A percentile compares a stretch with the other conserved stretches of the same genome.
Evolutionary conservation across 2,113 vertebrate species (phyloP).

Genomic region (Cairina moschata): DNA sequence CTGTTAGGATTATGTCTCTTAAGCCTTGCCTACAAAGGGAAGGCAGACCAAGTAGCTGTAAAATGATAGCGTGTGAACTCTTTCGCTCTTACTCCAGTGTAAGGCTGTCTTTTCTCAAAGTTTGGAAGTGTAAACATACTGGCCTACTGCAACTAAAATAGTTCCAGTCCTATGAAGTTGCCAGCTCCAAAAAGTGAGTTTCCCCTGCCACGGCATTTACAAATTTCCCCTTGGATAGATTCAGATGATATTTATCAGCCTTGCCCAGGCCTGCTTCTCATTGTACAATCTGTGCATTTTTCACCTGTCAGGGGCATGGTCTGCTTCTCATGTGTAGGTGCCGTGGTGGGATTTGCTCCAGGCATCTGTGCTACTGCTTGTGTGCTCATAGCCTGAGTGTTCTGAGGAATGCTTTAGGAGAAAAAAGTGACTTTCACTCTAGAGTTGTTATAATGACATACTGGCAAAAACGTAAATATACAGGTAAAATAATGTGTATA

Average conservation of each 20-base stretch:
- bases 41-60: background rate
- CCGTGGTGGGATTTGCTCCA: fast-evolving
- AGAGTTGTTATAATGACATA: background rate
- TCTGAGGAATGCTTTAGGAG: background rate
- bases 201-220: background rate
- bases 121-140: background rate
- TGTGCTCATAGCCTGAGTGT: fast-evolving
- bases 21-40: background rate
- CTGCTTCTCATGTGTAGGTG: background rate
- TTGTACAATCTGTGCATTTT: fast-evolving
- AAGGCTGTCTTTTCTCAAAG: background rate
- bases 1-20: background rate
- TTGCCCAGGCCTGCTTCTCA: background rate
- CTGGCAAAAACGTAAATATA: background rate
- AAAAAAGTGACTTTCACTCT: background rate
- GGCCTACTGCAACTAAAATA: background rate
- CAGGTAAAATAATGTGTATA: background rate
- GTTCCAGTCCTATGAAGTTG: background rate
- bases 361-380: fast-evolving
- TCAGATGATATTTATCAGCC: background rate
- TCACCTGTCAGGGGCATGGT: background rate
- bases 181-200: background rate
- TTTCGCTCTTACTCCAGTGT: background rate
- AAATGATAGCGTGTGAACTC: background rate
- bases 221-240: background rate